Percentiles rank a stretch among this genome's conserved stretches.
These are phyloP conservation scores for Istiophorus platypterus DNA, from an alignment of 2,113 vertebrate species.

Conservation along the genomic window DNA sequence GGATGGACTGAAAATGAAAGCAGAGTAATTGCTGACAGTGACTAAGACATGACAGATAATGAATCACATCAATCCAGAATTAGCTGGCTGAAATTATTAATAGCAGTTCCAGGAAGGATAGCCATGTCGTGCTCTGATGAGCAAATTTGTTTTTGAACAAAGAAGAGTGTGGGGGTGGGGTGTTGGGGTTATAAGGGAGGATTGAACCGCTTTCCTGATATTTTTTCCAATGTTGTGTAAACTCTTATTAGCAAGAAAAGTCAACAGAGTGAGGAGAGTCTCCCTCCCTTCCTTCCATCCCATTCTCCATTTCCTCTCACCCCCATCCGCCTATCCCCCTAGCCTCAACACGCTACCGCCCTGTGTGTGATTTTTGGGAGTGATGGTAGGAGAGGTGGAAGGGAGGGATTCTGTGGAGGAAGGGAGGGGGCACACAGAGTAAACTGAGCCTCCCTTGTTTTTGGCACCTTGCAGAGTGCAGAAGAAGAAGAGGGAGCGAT, in stretches of 20 bases:
- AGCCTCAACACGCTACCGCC: conserved; percentile 41
- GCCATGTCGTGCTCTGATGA: conserved; percentile 63
- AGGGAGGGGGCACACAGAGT: conserved; percentile 75
- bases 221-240: conserved; percentile 59
- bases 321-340: conserved; percentile 28
- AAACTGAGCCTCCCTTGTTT: conserved; percentile 79
- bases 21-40: conserved; percentile 62
- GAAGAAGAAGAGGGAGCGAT: conserved; percentile 59
- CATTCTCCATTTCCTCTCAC: conserved; percentile 51
- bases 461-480: conserved; percentile 75
- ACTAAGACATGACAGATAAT: conserved; percentile 67
- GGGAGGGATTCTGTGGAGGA: conserved; percentile 68
- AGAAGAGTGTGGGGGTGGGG: background rate
- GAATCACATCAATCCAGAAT: conserved; percentile 68
- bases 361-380: conserved; percentile 71
- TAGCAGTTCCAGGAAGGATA: conserved; percentile 68
- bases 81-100: conserved; percentile 70
- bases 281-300: conserved; percentile 52
- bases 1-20: conserved; percentile 70
- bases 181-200: conserved; percentile 12
- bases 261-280: conserved; percentile 41
- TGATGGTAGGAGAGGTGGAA: conserved; percentile 65
- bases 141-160: conserved; percentile 53
- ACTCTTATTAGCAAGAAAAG: conserved; percentile 57
- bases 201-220: conserved; percentile 35